phyloP scores from a whole-genome alignment of 2,888 invertebrate species.

The Phyllotreta cruciferae region DNA sequence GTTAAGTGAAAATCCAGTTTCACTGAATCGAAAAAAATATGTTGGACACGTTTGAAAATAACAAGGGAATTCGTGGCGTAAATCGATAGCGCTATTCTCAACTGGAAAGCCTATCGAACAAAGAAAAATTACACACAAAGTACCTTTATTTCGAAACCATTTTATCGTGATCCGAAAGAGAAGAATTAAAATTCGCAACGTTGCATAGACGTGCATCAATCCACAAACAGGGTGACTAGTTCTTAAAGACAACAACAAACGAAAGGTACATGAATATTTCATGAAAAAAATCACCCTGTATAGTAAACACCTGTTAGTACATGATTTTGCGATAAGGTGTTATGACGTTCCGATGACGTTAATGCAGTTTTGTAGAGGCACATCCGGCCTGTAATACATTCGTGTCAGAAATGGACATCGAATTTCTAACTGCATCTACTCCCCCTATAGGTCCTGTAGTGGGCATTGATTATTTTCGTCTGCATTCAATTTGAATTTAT shows the following conservation, averaged over 20 bases:
- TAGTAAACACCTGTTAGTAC: constrained; percentile 18
- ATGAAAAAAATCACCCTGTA: background rate
- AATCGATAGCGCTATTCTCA: background rate
- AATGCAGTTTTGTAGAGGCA: constrained; percentile 17
- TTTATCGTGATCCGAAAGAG: background rate
- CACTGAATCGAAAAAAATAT: background rate
- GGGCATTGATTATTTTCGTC: constrained; percentile 16
- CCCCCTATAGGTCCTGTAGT: constrained; percentile 4
- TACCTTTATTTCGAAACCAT: no score
- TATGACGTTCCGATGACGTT: constrained; percentile 27
- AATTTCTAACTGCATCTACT: constrained; percentile 8
- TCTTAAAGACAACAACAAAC: background rate
- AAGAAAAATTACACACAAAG: background rate
- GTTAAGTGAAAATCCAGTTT: background rate
- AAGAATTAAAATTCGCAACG: constrained; percentile 1
- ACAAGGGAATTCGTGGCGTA: background rate
- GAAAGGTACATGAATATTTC: background rate
- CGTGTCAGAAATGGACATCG: constrained; percentile 19
- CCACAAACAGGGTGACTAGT: background rate
- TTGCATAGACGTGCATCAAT: background rate
- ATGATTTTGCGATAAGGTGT: constrained; percentile 21
- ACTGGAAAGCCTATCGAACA: background rate
- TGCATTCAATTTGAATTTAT: constrained; percentile 8
- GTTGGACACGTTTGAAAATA: background rate
- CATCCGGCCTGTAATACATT: constrained; percentile 21